Evolutionary conservation across 1,140 invertebrate genomes (phyloP).

Genomic region (Antheraea pernyi): DNA sequence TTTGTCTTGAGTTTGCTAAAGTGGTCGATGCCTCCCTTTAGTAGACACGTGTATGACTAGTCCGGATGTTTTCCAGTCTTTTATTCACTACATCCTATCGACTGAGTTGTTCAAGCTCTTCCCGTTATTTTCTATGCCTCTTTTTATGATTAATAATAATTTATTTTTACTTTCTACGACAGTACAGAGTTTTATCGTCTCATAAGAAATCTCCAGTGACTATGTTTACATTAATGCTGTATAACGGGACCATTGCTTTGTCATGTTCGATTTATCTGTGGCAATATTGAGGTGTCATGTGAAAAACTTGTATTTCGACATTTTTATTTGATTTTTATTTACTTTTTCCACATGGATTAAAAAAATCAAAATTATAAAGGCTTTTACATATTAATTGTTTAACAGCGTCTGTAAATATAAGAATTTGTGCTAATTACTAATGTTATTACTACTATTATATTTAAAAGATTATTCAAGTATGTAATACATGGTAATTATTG

Average conservation of each 20-base stretch:
- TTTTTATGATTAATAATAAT: slow-evolving; percentile 38
- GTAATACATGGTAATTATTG: too few relatives aligned
- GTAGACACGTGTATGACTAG: slow-evolving; percentile 3
- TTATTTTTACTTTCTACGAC: slow-evolving; percentile 19
- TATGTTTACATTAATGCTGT: slow-evolving; percentile 33
- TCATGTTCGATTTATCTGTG: slow-evolving; percentile 36
- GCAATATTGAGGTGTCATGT: slow-evolving; percentile 32
- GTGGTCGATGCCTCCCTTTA: not conserved
- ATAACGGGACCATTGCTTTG: slow-evolving; percentile 24
- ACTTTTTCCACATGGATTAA: not conserved
- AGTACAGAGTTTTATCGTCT: slow-evolving; percentile 12
- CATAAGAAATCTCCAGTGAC: slow-evolving; percentile 23
- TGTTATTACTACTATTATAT: too few relatives aligned
- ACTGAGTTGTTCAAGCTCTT: slow-evolving; percentile 34
- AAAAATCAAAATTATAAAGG: too few relatives aligned
- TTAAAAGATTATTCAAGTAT: too few relatives aligned
- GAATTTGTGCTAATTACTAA: too few relatives aligned
- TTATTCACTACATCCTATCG: slow-evolving; percentile 31
- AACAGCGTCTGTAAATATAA: too few relatives aligned
- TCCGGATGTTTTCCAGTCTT: slow-evolving; percentile 38
- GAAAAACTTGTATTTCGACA: slow-evolving; percentile 35
- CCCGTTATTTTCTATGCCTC: slow-evolving; percentile 30
- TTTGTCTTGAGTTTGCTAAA: slow-evolving; percentile 28
- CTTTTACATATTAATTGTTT: too few relatives aligned
- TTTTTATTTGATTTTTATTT: slow-evolving; percentile 15